Base-by-base conservation (phyloP, 2,113 vertebrate genomes). In the Cryptotis parvus region DNA sequence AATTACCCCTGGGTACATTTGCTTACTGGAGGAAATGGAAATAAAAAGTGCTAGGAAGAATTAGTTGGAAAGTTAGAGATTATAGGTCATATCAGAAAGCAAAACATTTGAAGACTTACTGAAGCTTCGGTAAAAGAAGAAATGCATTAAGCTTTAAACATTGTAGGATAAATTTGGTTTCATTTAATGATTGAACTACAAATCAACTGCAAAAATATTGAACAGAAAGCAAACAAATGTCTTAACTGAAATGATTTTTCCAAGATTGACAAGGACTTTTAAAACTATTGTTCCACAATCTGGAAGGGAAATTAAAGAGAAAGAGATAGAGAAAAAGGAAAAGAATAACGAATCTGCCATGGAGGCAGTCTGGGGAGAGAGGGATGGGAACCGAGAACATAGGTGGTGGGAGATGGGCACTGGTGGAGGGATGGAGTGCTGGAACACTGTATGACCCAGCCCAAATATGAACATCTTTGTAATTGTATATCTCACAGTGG, bases 1-100 rank as follows among this genome's bases (percentile, higher is more conserved):
- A 94, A 96, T 88, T 95, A 96, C 91, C 95, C 16, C 5, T 24
- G 63, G 73, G 58, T 80, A 74, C 22, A 29, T 66, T n/a, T 87
- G 66, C 86, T 93, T 80, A 68, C 52, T 73, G 43, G 92, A 89
- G 45, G 52, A 89, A 93, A 84, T 22, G 45, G 75, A 86, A 92
- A 75, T 58, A 66, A 93, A 31, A 92, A 45, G 20, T 87, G 37
- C 11, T 65, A 91, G 72, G 72, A 65, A 94, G n/a, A 84, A 83
- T 70, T 75, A 22, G 1, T 66, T 76, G 55, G 58, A 72, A 85
- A 63, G 20, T n/a, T 86, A 65, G 80, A 90, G 63, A 70, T 77
- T 61, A 66, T 37, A 70, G 43, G 7, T 66, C 52, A 27, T 77
- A 66, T 27, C 61, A 76, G 18, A 73, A 24, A 66, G 16, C 27